Base-by-base conservation (phyloP, 2,113 vertebrate species). In the Ancistrus triradiatus region DNA sequence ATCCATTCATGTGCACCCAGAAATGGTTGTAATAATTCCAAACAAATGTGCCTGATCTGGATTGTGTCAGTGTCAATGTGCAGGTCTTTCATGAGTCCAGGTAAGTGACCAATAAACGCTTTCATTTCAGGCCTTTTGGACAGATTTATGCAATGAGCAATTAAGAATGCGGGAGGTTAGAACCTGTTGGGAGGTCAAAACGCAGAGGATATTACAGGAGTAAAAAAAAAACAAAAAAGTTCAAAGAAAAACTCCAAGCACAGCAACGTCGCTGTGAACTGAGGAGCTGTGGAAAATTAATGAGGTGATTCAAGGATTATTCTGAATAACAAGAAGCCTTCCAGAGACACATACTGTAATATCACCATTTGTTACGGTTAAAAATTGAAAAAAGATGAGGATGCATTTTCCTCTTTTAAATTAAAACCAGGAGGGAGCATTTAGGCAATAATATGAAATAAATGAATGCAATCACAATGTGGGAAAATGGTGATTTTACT, bases 371-470 rank as follows among this genome's bases (percentile, higher is more conserved):
- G 55, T 37, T 33, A 48, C 17, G 7, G 33, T 17, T 57, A 59
- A 58, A 49, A 47, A 47, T 6, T 22, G 15, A 56, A 66, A 64
- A 33, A 59, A 18, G 33, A 78, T 80, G 82, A 85, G 80, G 21
- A 50, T 17, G 74, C 76, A 81, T 76, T 60, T 51, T 77, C 70
- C 78, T 77, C 69, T 75, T 80, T 80, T 73, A 83, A 84, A 87
- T 87, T 84, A 86, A 83, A 82, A 74, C 74, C 68, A 61, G 78
- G 74, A 75, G 80, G 85, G 82, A 83, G 77, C 76, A 79, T 85
- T 85, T 83, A 77, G 73, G 77, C 81, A 79, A 80, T 86, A 88
- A 88, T 86, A 83, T 81, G 81, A 84, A 83, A 84, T 81, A 90
- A 87, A 88, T 87, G 82, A 85, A 85, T 81, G 79, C 82, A 85